Base-by-base conservation (phyloP, 2,888 invertebrate genomes). In the Gonocerus acuteangulatus region DNA sequence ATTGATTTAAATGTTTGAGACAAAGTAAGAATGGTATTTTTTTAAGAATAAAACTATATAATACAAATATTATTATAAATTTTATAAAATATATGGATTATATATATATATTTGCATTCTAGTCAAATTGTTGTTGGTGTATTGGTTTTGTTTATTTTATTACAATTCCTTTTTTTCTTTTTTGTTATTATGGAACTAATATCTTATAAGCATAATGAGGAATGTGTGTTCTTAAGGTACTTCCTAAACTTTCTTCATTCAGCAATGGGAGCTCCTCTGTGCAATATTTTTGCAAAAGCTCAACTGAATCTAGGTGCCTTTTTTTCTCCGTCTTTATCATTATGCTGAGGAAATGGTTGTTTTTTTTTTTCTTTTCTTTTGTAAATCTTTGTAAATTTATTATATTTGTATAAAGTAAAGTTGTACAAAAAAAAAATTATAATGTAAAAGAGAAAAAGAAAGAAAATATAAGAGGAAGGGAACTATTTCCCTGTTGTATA, bases 291-390 rank as follows among this genome's bases (percentile, higher is more conserved):
- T 42, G 54, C 36, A 54, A 19, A 54, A 54, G 54, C 54, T 54
- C 54, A 54, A 54, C 21, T 54, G 57, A 57, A 56, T 44, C 57
- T 57, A 57, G 57, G 57, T 57, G 57, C 57, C 57, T 57, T 57
- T 49, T 47, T 47, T 57, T 57, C 57, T 57, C 57, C 57, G 57
- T 57, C 57, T 49, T 16, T 51, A 34, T 52, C 39, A 52, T 52
- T 19, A 52, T 39, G 16, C 52, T 42, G 52, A 52, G 42, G 52
- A 52, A 52, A 52, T 39, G 42, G 36, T 42, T 42, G 36, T 54
- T 36, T 23, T 42, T 42, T 51, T 51, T 51, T 51, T 51, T 51
- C 36, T 51, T 51, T 51, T 34, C 16, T 42, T 42, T 54, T 54
- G 54, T 54, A 54, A 22, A 54, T 54, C 42, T 54, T 22, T 54